A percentile compares a stretch with the other conserved stretches of the same genome.
These are phyloP conservation scores for Rhynchotus rufescens DNA, from an alignment of 2,797 vertebrate genomes.

Conservation along the genomic window DNA sequence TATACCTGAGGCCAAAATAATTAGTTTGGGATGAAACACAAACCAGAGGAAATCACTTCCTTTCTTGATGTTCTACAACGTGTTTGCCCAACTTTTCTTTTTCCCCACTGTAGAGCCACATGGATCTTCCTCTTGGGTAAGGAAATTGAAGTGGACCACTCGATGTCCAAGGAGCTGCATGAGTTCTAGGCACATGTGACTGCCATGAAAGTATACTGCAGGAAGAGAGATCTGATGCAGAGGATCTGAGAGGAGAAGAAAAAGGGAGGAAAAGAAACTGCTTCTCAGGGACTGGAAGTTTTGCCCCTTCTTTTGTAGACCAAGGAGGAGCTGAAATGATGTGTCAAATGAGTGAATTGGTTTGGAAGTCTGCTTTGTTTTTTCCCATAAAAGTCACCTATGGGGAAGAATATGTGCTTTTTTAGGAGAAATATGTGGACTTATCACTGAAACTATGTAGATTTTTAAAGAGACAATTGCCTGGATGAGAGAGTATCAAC, in stretches of 20 bases:
- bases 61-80: not conserved
- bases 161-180: not conserved
- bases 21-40: not conserved
- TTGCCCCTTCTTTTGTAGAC: not conserved
- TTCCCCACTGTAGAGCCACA: rapidly evolving
- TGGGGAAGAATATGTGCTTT: not conserved
- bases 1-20: not conserved
- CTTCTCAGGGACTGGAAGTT: not conserved
- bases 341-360: not conserved
- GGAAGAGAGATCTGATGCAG: not conserved
- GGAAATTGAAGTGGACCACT: not conserved
- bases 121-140: not conserved
- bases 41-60: not conserved
- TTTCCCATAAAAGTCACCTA: not conserved
- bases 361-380: not conserved
- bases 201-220: not conserved
- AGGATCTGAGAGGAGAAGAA: not conserved
- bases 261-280: not conserved
- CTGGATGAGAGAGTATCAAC: not conserved
- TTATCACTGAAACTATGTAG: not conserved
- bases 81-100: not conserved
- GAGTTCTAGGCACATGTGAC: not conserved
- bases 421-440: not conserved
- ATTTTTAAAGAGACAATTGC: slow-evolving; percentile 12
- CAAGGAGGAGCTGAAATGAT: not conserved